A percentile compares a stretch with the other conserved stretches of the same genome.
Conservation (phyloP, 2,797 vertebrate genomes). For the Phalanger gymnotis region DNA sequence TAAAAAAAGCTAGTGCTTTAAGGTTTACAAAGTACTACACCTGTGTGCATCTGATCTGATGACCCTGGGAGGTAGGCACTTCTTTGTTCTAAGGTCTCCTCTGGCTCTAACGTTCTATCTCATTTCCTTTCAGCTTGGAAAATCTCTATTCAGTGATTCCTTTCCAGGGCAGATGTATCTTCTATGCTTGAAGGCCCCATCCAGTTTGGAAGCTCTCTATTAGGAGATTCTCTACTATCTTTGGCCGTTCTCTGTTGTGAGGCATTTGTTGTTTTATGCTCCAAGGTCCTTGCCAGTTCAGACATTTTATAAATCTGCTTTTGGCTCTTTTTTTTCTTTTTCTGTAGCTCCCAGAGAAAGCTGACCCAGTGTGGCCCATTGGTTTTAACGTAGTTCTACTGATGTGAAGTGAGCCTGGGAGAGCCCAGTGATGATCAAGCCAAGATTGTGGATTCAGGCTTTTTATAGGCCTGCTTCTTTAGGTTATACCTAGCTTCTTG, state of each 20-base stretch:
- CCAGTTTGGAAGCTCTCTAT: background rate
- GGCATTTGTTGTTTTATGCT: background rate
- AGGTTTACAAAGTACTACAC: background rate
- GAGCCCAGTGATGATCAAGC: background rate
- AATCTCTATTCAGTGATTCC: background rate
- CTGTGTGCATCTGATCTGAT: background rate
- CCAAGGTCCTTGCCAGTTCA: background rate
- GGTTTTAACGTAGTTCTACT: conserved; percentile 1
- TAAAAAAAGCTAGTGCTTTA: background rate
- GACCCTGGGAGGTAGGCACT: background rate
- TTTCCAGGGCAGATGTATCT: background rate
- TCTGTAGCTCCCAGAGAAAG: conserved; percentile 11
- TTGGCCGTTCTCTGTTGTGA: background rate
- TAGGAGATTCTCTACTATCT: background rate
- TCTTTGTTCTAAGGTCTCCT: background rate
- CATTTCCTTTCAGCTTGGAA: conserved; percentile 11
- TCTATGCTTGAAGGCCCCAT: background rate
- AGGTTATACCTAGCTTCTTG: background rate
- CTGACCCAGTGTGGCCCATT: background rate
- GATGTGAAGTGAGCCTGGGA: background rate
- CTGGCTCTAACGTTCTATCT: background rate
- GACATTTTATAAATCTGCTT: background rate
- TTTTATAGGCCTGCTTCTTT: background rate
- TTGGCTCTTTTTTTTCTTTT: background rate
- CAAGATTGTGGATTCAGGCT: background rate